A percentile compares a stretch with the other conserved stretches of the same genome.
Conservation (phyloP, 2,888 invertebrate species). For the Morpho deidamia region DNA sequence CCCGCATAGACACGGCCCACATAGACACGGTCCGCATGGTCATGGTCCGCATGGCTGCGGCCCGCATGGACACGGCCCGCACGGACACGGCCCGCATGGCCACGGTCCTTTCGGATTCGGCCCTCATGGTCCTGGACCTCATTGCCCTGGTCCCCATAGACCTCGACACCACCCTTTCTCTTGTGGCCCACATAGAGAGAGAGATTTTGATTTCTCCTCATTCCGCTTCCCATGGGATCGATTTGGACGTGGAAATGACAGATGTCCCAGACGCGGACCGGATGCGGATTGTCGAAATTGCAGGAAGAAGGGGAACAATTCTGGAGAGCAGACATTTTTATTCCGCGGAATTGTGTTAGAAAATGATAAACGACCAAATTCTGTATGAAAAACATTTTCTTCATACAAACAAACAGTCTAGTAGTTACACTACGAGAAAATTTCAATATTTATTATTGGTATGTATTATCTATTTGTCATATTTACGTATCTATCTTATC, state of each 20-base stretch:
- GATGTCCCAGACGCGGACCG: background rate
- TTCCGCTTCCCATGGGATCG: slow-evolving; percentile 1
- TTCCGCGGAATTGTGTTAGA: slow-evolving; percentile 14
- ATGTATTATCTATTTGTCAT: too few relatives aligned
- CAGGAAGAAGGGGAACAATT: background rate
- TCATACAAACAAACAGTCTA: too few relatives aligned
- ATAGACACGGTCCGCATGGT: slow-evolving; percentile 4
- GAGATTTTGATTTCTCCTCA: background rate
- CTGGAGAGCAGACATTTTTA: slow-evolving; percentile 7
- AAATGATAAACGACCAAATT: slow-evolving; percentile 7
- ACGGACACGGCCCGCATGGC: slow-evolving; percentile 9
- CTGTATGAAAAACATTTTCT: slow-evolving; percentile 1
- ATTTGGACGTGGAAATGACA: background rate
- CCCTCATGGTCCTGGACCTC: background rate
- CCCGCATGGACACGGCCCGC: background rate
- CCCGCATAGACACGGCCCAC: background rate
- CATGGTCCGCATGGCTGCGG: slow-evolving; percentile 12
- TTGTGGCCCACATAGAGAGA: too few relatives aligned
- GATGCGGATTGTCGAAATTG: background rate
- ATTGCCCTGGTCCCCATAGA: background rate
- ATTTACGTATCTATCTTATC: too few relatives aligned
- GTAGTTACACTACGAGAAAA: too few relatives aligned
- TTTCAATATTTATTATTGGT: too few relatives aligned
- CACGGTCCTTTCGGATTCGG: slow-evolving; percentile 10
- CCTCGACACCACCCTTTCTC: too few relatives aligned